Conservation (phyloP, 2,797 vertebrate species). For the Halcyon leucocephala region DNA sequence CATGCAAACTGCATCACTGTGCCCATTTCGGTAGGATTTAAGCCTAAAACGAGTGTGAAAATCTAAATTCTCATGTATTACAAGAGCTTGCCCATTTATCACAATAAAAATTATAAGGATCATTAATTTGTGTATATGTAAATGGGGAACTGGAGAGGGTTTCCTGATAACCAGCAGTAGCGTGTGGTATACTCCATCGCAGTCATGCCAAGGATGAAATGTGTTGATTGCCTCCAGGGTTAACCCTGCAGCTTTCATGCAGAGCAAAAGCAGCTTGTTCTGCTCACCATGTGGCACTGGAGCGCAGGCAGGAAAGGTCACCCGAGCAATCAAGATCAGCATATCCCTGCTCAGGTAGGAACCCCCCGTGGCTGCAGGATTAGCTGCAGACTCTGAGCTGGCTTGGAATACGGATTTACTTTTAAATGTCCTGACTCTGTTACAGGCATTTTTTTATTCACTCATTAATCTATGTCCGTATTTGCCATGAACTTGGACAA, state of each 20-base stretch:
- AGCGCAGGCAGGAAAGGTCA: constrained; percentile 65
- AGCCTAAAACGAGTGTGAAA: neutral
- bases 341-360: constrained; percentile 39
- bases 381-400: constrained; percentile 4
- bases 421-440: neutral
- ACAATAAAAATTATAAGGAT: constrained; percentile 11
- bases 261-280: constrained; percentile 45
- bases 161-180: neutral
- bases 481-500: neutral
- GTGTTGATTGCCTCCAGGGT: constrained; percentile 48
- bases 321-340: constrained; percentile 56
- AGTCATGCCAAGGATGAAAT: constrained; percentile 30
- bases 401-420: neutral
- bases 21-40: neutral
- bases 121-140: constrained; percentile 39
- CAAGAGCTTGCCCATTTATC: constrained; percentile 2
- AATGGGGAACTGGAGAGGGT: neutral
- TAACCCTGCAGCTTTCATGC: constrained; percentile 38
- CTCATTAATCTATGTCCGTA: neutral
- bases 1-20: neutral
- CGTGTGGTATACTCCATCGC: neutral
- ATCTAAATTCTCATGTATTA: neutral
- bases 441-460: neutral
- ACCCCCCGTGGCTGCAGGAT: constrained; percentile 40
- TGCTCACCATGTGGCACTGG: constrained; percentile 57